Conservation (phyloP, 2,888 invertebrate species). For the Ennomos quercinarius region DNA sequence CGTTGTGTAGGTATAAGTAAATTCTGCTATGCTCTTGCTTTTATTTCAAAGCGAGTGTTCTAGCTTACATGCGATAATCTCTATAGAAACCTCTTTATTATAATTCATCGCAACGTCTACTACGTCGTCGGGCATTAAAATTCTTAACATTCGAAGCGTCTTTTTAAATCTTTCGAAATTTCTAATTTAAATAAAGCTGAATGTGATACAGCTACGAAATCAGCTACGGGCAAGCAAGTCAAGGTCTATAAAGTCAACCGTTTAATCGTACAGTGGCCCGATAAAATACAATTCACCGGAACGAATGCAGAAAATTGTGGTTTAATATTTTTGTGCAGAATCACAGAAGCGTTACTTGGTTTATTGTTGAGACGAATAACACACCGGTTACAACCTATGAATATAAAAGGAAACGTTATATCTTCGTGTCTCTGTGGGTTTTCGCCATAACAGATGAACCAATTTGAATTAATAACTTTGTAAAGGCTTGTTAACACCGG, state of each 20-base stretch:
- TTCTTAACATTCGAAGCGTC: too few species aligned
- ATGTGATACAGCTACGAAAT: constrained; percentile 19
- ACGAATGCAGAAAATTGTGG: constrained; percentile 33
- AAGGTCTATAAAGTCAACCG: constrained; percentile 27
- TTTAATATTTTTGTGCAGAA: constrained; percentile 28
- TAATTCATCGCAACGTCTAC: too few species aligned
- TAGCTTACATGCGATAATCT: constrained; percentile 23
- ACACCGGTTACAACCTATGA: constrained; percentile 19
- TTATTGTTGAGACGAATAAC: constrained; percentile 28
- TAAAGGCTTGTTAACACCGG: too few species aligned
- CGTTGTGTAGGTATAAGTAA: constrained; percentile 60
- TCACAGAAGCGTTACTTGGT: constrained; percentile 33
- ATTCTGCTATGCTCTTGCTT: constrained; percentile 72
- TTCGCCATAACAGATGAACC: too few species aligned
- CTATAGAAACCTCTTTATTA: neutral
- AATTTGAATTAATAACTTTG: too few species aligned
- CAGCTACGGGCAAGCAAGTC: constrained; percentile 16
- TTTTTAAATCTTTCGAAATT: too few species aligned
- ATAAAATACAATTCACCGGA: constrained; percentile 29
- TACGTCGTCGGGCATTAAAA: too few species aligned
- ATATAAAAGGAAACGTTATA: too few species aligned
- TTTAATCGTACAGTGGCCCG: constrained; percentile 27
- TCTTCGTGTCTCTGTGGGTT: too few species aligned
- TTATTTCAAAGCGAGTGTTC: constrained; percentile 64
- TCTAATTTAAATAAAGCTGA: neutral